phyloP scores from a whole-genome alignment of 37 sponge, comb jelly and placozoan species.

The Amphimedon queenslandica region DNA sequence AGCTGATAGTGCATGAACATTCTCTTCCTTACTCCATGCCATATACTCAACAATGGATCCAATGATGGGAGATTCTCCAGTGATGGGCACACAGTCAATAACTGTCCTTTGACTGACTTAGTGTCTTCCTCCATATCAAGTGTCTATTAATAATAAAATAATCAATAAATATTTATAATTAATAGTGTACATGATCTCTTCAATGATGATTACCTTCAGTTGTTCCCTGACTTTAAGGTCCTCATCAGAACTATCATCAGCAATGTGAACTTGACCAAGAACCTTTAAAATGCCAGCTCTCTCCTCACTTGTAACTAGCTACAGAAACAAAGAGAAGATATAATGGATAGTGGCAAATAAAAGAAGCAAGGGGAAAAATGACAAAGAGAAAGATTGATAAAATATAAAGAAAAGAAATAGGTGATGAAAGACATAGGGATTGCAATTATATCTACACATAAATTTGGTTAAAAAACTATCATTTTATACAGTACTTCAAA shows the following conservation, averaged over 20 bases:
- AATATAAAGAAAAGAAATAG: neutral
- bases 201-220: conserved; percentile 4
- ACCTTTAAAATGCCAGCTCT: conserved; percentile 45
- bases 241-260: conserved; percentile 56
- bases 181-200: neutral
- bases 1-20: conserved; percentile 91
- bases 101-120: conserved; percentile 60
- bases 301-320: conserved; percentile 44
- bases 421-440: too few relatives aligned
- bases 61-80: conserved; percentile 60
- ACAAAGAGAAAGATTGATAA: conserved; percentile 3
- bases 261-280: conserved; percentile 76
- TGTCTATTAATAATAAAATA: conserved; percentile 8
- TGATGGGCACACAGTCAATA: conserved; percentile 54
- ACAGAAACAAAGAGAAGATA: neutral
- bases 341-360: neutral
- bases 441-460: too few relatives aligned
- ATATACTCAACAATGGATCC: conserved; percentile 63
- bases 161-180: neutral
- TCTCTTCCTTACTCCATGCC: conserved; percentile 72
- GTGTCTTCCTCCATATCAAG: conserved; percentile 66
- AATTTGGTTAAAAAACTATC: too few relatives aligned
- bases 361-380: conserved; percentile 1
- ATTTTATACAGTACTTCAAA: too few relatives aligned
- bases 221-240: conserved; percentile 70